Base-by-base conservation (phyloP, 2,113 vertebrate species). In the Herpetotheres cachinnans region DNA sequence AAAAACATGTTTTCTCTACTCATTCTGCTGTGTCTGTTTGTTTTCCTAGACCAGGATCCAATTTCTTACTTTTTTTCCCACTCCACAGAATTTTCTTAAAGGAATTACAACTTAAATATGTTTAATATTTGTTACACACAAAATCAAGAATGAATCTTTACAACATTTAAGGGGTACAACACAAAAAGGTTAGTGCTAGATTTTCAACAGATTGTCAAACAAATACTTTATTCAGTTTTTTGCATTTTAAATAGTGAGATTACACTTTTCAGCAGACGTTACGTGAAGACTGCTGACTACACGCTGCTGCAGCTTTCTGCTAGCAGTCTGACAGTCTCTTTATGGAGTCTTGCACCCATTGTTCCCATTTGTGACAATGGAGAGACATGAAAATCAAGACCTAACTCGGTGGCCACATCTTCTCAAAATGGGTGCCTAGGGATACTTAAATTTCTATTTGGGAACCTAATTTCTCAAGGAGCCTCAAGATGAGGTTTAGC, bases 1-100 rank as follows among this genome's bases (percentile, higher is more conserved):
- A 89, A 93, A 95, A 96, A 91, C 54, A 88, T 70, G 59, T 86
- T 92, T 91, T 90, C 36, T 71, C 49, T 90, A 91, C 77, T 90
- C 67, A 87, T 84, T 93, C 34, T 62, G 47, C 74, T 77, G 40
- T 17, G 46, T 58, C 59, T 89, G 42, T 22, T 78, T 91, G 44
- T 74, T 91, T 94, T 91, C 54, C 54, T 91, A 95, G 38, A 88
- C 42, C n/a, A 54, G 50, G 36, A 95, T 77, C 27, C 56, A 80
- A 67, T 93, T 93, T 90, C 59, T 79, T 90, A 50, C 34, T 65
- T 66, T 11, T 96, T 88, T 70, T 74, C 16, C n/a, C 63, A 69
- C 38, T 79, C 34, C 42, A 55, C 8, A 55, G 13, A 44, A 77
- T 85, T 72, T 91, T 96, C 70, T 90, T 82, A 84, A 88, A 92